Base-by-base conservation (phyloP, 2,113 vertebrate species). In the Ceyx cyanopectus region DNA sequence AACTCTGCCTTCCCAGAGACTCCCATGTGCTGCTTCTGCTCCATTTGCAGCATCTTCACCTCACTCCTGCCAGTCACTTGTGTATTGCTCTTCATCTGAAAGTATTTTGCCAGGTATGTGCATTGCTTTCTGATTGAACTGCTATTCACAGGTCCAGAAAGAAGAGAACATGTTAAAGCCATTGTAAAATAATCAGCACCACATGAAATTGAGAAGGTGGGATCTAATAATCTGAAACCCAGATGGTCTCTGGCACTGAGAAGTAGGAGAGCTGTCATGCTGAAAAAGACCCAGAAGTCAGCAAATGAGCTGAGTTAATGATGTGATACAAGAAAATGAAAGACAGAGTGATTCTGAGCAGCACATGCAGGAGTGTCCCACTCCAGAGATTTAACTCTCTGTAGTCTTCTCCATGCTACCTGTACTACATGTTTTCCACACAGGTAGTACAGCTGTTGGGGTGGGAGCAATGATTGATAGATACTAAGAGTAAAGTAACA, bases 261-360 rank as follows among this genome's bases (percentile, higher is more conserved):
- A 85, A 85, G 62, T 8, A 90, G 80, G 19, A 88, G 66, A 92
- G 22, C 32, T 76, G 69, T 69, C 62, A 50, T 69, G 90, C 62
- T 81, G 58, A 86, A 72, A 84, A 81, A 57, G 80, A 81, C 62
- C 50, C 57, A 90, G 83, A 81, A 84, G 50, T 81, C 81, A 79
- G 41, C 32, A 87, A 89, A 90, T 45, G 68, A 87, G 48, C 68
- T 67, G 68, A 85, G 20, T 70, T 94, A 91, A 89, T 70, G 72
- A 88, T 67, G 75, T 87, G 79, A 66, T 65, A 34, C 68, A 30
- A 32, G 40, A 45, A 82, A 79, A 87, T 54, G 21, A 81, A 77
- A 85, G 24, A 43, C 67, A 85, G 61, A 63, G 40, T 67, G 43
- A 62, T 87, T 67, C 51, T 74, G 56, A 84, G 68, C 53, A 74